Percentiles rank a stretch among this genome's conserved stretches.
These are phyloP conservation scores for Drosophila falleni DNA, from an alignment of 2,888 invertebrate genomes.

Conservation along the genomic window DNA sequence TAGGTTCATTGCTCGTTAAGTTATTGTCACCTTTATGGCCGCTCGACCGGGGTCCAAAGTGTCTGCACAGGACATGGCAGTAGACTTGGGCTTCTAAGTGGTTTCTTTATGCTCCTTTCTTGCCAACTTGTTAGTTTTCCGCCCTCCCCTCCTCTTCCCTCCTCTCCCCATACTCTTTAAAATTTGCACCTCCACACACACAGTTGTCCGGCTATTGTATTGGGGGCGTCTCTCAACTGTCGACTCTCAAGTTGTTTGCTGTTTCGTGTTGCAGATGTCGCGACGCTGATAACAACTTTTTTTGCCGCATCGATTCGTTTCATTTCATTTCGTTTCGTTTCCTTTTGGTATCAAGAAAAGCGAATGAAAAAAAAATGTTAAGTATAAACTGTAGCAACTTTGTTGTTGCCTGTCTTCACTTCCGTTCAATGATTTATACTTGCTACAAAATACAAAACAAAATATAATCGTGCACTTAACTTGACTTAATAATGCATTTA, in stretches of 20 bases:
- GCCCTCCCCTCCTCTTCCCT: background rate
- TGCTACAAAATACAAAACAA: background rate
- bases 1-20: constrained; percentile 83
- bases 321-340: constrained; percentile 41
- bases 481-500: constrained; percentile 47
- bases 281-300: constrained; percentile 55
- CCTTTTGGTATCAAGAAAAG: constrained; percentile 10
- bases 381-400: constrained; percentile 20
- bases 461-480: constrained; percentile 20
- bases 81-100: constrained; percentile 79
- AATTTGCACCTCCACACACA: constrained; percentile 64
- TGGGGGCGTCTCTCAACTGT: constrained; percentile 32
- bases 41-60: constrained; percentile 59
- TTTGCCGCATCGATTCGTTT: constrained; percentile 42
- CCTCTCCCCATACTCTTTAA: constrained; percentile 25
- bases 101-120: constrained; percentile 45
- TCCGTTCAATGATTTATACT: constrained; percentile 57
- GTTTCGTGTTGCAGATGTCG: constrained; percentile 53
- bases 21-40: constrained; percentile 83
- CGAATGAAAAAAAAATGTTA: constrained; percentile 3
- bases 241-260: constrained; percentile 25
- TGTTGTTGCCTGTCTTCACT: constrained; percentile 44
- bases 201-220: constrained; percentile 37
- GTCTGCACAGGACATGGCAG: constrained; percentile 69
- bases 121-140: constrained; percentile 47